A percentile compares a stretch with the other conserved stretches of the same genome.
phyloP scores from a whole-genome alignment of 2,113 vertebrate genomes.

The Aptenodytes forsteri region DNA sequence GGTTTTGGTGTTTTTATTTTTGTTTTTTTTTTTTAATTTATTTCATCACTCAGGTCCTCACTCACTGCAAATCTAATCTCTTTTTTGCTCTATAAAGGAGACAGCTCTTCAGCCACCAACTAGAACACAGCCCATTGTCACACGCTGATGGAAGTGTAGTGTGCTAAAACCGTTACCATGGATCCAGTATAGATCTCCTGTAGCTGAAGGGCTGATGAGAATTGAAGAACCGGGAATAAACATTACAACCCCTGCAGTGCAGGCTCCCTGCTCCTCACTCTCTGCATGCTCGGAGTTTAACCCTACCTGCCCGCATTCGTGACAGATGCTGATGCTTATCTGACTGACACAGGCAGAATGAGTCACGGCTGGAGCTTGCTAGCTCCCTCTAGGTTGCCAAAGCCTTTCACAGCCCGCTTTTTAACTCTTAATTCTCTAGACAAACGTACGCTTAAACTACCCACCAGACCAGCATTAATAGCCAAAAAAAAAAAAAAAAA shows the following conservation, averaged over 20 bases:
- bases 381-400: constrained; percentile 79
- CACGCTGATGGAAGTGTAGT: constrained; percentile 60
- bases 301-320: constrained; percentile 66
- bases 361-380: constrained; percentile 69
- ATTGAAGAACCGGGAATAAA: constrained; percentile 16
- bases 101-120: constrained; percentile 35
- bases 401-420: constrained; percentile 34
- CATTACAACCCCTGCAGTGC: constrained; percentile 77
- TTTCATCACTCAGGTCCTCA: constrained; percentile 23
- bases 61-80: constrained; percentile 45
- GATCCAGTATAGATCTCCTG: constrained; percentile 67
- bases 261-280: constrained; percentile 69
- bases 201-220: constrained; percentile 36
- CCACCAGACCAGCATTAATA: background rate
- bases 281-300: constrained; percentile 48
- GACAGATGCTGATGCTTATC: constrained; percentile 68
- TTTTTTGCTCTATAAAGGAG: constrained; percentile 8
- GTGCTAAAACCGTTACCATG: constrained; percentile 78
- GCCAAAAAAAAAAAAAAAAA: background rate
- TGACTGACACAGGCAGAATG: constrained; percentile 68
- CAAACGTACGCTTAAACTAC: background rate
- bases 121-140: constrained; percentile 44
- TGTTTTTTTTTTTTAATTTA: background rate
- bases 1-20: background rate
- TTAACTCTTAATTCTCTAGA: constrained; percentile 61